Evolutionary conservation across 1,140 invertebrate species (phyloP), one percentile per base, ranked within the genome.

Genomic region (Geopemphigus sp.): DNA sequence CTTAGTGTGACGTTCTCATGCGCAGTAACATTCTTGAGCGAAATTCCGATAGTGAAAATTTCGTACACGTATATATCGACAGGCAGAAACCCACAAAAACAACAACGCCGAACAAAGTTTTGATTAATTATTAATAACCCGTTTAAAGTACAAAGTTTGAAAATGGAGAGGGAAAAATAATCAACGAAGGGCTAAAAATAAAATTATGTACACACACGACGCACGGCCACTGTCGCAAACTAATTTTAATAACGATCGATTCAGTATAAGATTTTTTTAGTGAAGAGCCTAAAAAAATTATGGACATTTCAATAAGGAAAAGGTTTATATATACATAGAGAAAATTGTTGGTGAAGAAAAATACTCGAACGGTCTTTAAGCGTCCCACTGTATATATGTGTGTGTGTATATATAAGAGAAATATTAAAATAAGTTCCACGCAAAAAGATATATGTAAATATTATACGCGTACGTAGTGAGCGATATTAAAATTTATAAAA

Each of bases 341-440:
- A 39, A 39, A 39, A 39, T 68, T 32, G 61, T 26, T 63, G 29
- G 29, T 32, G 26, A 32, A 39, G 19, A 63, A 32, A 63, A 63
- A 39, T 39, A 32, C 19, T 63, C 29, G 61, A 63, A 63, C 39
- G 32, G 19, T 66, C 39, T 45, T 45, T 39, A 66, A 66, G 61
- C 26, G 29, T 10, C 59, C 11, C 1, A 11, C 47, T n/a, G 14
- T 14, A 50, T 14, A 50, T 14, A 50, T 50, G n/a, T n/a, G n/a
- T 50, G 12, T 12, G 8, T 39, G 3, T 6, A 63, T 11, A 63
- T 11, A 63, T 15, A 32, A 66, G n/a, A 22, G n/a, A 45, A 6
- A 66, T 66, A 66, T 66, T n/a, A 66, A 66, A 66, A 66, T 66
- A 39, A 19, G 64, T 66, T 66, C 47, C 39, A 66, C 47, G 10